These are phyloP conservation scores for Heliconius charithonia DNA, from an alignment of 2,888 invertebrate species.

Conservation along the genomic window DNA sequence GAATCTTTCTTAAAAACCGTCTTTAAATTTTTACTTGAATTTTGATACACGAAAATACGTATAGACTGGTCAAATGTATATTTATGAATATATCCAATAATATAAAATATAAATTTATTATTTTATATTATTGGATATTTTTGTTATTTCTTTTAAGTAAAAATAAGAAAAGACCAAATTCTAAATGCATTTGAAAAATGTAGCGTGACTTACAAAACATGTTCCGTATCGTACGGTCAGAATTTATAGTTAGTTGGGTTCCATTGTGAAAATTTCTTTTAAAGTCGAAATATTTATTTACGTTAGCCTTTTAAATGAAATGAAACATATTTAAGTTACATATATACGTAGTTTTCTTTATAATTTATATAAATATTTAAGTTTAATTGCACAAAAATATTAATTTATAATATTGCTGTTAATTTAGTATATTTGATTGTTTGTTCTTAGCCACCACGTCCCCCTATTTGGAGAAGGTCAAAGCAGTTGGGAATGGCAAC, in stretches of 20 bases:
- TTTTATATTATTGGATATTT: not conserved
- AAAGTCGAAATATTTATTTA: constrained; percentile 26
- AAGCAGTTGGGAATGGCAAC: constrained; percentile 88
- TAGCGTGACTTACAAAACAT: constrained; percentile 20
- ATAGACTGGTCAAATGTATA: not conserved
- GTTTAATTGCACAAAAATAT: too few species aligned
- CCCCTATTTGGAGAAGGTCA: constrained; percentile 91
- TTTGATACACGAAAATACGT: not conserved
- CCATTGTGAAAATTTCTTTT: constrained; percentile 48
- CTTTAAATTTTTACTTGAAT: not conserved
- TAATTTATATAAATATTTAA: not conserved
- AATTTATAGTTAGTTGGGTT: constrained; percentile 42
- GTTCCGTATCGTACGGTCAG: constrained; percentile 37
- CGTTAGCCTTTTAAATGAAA: not conserved
- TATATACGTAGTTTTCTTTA: not conserved
- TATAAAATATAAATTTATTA: not conserved
- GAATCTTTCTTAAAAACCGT: not conserved
- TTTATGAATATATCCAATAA: not conserved
- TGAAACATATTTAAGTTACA: not conserved
- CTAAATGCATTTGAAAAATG: constrained; percentile 16
- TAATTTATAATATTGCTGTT: too few species aligned
- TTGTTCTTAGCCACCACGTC: constrained; percentile 88
- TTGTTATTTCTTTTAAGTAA: not conserved
- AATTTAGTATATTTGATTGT: not conserved
- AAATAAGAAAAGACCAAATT: not conserved